phyloP scores from a whole-genome alignment of 2,888 invertebrate genomes.

The Cephus pulcher region DNA sequence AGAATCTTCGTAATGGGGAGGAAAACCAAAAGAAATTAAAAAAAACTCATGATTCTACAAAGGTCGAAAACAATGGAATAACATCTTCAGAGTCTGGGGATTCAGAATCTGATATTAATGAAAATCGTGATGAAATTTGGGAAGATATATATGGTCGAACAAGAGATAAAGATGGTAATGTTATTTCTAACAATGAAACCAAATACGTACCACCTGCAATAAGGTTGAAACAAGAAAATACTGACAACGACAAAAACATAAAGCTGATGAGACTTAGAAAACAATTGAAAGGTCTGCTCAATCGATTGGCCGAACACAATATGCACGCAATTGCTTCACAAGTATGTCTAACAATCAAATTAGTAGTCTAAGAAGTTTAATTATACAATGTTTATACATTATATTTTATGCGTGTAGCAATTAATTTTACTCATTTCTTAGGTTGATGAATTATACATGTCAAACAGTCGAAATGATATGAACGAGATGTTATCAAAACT shows the following conservation, averaged over 20 bases:
- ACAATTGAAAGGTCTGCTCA: conserved; percentile 88
- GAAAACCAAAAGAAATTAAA: neutral
- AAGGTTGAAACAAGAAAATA: conserved; percentile 69
- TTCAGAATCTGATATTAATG: conserved; percentile 1
- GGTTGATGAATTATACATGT: conserved; percentile 84
- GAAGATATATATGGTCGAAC: conserved; percentile 96
- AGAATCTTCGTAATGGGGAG: neutral
- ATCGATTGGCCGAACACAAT: conserved; percentile 88
- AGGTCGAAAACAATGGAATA: conserved; percentile 25
- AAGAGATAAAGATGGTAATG: conserved; percentile 82
- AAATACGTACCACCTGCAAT: conserved; percentile 89
- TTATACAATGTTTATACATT: neutral
- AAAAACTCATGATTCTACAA: conserved; percentile 15
- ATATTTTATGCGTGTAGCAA: neutral
- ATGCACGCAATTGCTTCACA: conserved; percentile 82
- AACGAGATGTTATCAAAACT: conserved; percentile 79
- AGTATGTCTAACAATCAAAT: conserved; percentile 42
- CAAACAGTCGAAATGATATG: conserved; percentile 84
- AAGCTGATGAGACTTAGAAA: conserved; percentile 77
- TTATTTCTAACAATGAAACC: conserved; percentile 72
- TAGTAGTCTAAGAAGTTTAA: neutral
- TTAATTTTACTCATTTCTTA: conserved; percentile 60
- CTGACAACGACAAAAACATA: conserved; percentile 67
- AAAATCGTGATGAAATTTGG: conserved; percentile 68
- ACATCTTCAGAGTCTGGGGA: conserved; percentile 24